phyloP scores from a whole-genome alignment of 64 coral and sea anemone species.

The Actinia tenebrosa region DNA sequence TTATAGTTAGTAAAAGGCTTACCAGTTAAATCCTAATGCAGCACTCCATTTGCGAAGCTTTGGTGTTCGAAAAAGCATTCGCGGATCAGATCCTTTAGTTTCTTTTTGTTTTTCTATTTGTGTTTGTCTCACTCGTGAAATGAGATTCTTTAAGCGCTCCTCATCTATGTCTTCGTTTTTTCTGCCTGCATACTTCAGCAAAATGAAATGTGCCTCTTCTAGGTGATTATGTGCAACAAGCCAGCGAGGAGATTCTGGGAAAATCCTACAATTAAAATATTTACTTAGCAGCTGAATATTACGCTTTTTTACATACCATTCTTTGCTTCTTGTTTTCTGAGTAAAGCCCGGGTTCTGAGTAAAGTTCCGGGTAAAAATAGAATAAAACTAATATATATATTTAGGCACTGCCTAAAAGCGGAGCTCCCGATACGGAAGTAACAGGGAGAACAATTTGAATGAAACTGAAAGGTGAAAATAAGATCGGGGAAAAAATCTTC shows the following conservation, averaged over 20 bases:
- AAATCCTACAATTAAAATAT: neutral
- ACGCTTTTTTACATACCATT: too few species aligned
- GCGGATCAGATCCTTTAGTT: neutral
- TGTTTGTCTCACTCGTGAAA: neutral
- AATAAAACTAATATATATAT: too few species aligned
- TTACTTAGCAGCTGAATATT: neutral
- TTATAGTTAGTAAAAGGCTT: neutral
- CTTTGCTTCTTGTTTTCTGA: too few species aligned
- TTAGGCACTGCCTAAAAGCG: too few species aligned
- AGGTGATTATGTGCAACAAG: constrained; percentile 11
- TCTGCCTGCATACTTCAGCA: constrained; percentile 3
- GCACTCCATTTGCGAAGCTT: constrained; percentile 17
- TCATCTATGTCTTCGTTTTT: neutral
- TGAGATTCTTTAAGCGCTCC: neutral
- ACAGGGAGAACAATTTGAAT: too few species aligned
- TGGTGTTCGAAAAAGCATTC: neutral
- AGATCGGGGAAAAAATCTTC: too few species aligned
- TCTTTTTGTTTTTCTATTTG: neutral
- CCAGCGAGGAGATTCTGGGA: constrained; percentile 37
- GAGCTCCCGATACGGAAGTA: too few species aligned
- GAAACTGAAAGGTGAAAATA: too few species aligned
- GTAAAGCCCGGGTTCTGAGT: too few species aligned
- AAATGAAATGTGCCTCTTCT: neutral
- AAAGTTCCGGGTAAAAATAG: too few species aligned
- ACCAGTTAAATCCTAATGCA: constrained; percentile 19